Conservation (phyloP, 2,797 vertebrate genomes). For the Xiphophorus birchmanni region DNA sequence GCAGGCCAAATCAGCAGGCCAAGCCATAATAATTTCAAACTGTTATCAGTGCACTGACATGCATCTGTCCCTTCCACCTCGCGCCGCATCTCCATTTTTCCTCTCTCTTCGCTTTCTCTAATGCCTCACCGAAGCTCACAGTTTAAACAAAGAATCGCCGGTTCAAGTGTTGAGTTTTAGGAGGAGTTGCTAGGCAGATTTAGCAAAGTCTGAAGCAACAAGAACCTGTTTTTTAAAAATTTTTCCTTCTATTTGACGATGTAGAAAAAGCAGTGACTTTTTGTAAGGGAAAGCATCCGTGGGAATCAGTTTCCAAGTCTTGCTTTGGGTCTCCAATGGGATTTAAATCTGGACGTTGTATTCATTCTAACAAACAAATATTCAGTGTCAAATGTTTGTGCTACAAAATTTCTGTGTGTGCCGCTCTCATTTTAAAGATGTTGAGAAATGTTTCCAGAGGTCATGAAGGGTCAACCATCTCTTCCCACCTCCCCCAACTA, state of each 20-base stretch:
- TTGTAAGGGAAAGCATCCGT: background rate
- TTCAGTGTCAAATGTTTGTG: too few species aligned
- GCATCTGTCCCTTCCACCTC: conserved; percentile 32
- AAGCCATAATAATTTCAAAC: conserved; percentile 19
- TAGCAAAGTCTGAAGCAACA: background rate
- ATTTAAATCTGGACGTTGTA: background rate
- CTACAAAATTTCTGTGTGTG: too few species aligned
- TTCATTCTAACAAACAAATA: too few species aligned
- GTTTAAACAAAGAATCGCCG: background rate
- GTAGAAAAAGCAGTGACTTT: background rate
- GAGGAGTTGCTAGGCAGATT: conserved; percentile 7
- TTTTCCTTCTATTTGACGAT: too few species aligned
- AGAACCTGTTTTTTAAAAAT: background rate
- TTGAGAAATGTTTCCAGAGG: too few species aligned
- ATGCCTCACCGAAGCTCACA: background rate
- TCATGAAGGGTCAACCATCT: too few species aligned
- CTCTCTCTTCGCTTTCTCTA: background rate
- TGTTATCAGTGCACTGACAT: conserved; percentile 13
- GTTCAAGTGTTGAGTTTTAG: background rate
- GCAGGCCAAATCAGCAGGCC: conserved; percentile 10
- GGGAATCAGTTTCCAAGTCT: background rate
- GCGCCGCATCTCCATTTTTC: conserved; percentile 1
- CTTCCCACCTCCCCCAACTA: too few species aligned
- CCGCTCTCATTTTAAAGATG: too few species aligned
- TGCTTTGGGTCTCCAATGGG: background rate